Base-by-base conservation (phyloP, 1,140 invertebrate species). In the Pteromalus puparum region DNA sequence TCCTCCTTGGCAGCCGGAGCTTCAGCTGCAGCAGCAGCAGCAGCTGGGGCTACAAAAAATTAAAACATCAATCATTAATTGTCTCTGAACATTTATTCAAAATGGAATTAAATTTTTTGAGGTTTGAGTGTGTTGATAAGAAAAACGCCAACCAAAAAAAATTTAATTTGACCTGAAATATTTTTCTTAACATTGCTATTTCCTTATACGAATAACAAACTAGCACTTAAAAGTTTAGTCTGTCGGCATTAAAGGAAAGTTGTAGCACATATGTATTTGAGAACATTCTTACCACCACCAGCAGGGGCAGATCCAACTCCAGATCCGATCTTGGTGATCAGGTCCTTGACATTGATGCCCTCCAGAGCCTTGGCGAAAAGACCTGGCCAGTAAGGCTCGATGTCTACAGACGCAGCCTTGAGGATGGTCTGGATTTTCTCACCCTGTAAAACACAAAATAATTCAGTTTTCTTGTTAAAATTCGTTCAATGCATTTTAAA, bases 311-410 rank as follows among this genome's bases (percentile, higher is more conserved):
- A 97, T 89, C 96, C 98, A 86, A 97, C 98, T 84, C 98, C 98
- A 82, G 97, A 97, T 28, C 98, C 97, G 89, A 99, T 97, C 91
- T 98, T 99, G 79, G 97, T 97, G 92, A 99, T 98, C 87, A 99
- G 93, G 74, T 98, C 97, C 92, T 98, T 98, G 42, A 99, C 95
- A 90, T 99, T 98, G 81, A 99, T 93, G 83, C 97, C 97, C 93
- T 99, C 98, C 79, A 99, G 94, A 70, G 98, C 98, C 93, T 99
- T 99, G 85, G 98, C 98, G 93, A 99, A 99, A 42, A 99, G 94
- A 91, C 97, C 97, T 82, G 99, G 98, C 99, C 99, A 99, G 94
- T 99, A 99, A 28, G 99, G 98, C 92, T 99, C 99, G 34, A 99
- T 97, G 74, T 98, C 97, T 83, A 99, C 98, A 91, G 95, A 96